These are phyloP conservation scores for Ypsolopha sequella DNA, from an alignment of 2,888 invertebrate genomes.

Conservation along the genomic window DNA sequence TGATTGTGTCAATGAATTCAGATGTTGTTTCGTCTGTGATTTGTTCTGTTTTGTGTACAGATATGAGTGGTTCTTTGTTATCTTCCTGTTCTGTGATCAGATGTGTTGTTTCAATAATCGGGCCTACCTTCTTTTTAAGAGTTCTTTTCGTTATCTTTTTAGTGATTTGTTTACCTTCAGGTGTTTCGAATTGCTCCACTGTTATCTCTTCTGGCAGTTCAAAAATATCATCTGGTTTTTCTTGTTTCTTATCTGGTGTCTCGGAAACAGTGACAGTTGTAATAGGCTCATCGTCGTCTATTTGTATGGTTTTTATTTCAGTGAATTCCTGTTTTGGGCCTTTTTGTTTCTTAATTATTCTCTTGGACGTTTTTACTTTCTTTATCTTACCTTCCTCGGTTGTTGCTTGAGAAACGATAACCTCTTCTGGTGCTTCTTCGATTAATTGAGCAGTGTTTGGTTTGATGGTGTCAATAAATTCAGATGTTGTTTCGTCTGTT, in stretches of 20 bases:
- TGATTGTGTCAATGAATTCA: conserved; percentile 2
- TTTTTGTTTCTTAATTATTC: conserved; percentile 13
- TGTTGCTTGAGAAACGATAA: conserved; percentile 12
- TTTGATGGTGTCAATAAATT: conserved; percentile 1
- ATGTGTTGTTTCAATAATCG: conserved; percentile 28
- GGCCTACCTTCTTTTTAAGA: conserved; percentile 3
- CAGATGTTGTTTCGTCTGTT: conserved; percentile 4
- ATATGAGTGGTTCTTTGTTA: conserved; percentile 19
- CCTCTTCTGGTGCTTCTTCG: conserved; percentile 10
- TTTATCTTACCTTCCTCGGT: conserved; percentile 16
- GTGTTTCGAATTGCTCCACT: neutral
- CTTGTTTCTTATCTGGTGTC: conserved; percentile 9
- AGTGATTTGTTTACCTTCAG: conserved; percentile 14
- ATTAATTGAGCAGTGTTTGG: conserved; percentile 9
- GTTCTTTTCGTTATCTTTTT: conserved; percentile 12
- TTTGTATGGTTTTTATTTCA: conserved; percentile 18
- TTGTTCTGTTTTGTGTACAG: conserved; percentile 24
- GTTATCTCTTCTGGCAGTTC: conserved; percentile 19
- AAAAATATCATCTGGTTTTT: conserved; percentile 4
- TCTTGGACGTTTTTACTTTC: conserved; percentile 12
- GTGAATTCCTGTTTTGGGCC: conserved; percentile 16
- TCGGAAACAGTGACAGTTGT: conserved; percentile 13
- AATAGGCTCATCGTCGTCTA: conserved; percentile 13
- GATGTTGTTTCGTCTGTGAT: conserved; percentile 14
- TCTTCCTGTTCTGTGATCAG: conserved; percentile 59